Evolutionary conservation across 2,888 invertebrate genomes (phyloP).

Genomic region (Andrena flavipes): DNA sequence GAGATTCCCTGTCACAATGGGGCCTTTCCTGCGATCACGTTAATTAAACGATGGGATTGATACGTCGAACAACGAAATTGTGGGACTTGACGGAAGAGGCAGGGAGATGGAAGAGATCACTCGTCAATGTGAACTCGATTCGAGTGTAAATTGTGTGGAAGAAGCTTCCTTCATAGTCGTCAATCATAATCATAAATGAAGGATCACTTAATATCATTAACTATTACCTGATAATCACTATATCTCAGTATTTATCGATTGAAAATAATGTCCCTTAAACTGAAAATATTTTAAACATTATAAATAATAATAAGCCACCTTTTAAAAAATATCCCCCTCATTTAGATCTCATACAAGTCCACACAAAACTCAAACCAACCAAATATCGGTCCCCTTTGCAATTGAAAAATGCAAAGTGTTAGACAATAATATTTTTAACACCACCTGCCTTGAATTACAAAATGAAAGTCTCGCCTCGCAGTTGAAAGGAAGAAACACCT

Average conservation of each 20-base stretch:
- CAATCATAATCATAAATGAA: neutral
- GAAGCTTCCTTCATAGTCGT: too few relatives aligned
- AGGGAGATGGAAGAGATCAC: neutral
- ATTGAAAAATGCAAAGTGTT: neutral
- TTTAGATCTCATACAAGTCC: neutral
- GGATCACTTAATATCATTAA: neutral
- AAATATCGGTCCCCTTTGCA: neutral
- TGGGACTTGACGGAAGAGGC: neutral
- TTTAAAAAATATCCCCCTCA: neutral
- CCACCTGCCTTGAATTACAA: neutral
- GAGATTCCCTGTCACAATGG: slow-evolving; percentile 15
- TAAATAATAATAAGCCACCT: too few relatives aligned
- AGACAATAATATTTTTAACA: neutral
- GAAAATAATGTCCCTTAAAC: neutral
- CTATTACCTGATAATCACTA: neutral
- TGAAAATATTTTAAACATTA: too few relatives aligned
- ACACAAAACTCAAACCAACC: neutral
- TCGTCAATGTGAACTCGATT: neutral
- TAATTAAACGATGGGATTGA: slow-evolving; percentile 10
- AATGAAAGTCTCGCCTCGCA: neutral
- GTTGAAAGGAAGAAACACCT: neutral
- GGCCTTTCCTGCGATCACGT: neutral
- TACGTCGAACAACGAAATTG: neutral
- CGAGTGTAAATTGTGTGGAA: too few relatives aligned
- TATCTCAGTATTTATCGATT: neutral